These are phyloP conservation scores for Argyresthia albistria DNA, from an alignment of 2,888 invertebrate species.

Conservation along the genomic window DNA sequence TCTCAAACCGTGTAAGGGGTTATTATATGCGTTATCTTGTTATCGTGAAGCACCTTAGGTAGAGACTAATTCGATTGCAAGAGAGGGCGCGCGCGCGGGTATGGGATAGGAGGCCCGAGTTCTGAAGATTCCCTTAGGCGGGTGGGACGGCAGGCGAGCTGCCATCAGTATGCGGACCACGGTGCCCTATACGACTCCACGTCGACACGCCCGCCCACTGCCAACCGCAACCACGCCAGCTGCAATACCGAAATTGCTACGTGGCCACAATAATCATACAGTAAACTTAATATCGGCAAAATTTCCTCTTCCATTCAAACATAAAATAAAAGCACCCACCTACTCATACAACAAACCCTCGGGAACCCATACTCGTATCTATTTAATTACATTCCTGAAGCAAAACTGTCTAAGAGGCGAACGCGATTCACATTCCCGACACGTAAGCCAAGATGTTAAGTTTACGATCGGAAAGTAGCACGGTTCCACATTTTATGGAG, in stretches of 20 bases:
- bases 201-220: slow-evolving; percentile 28
- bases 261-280: slow-evolving; percentile 23
- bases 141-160: background rate
- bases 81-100: no score
- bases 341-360: background rate
- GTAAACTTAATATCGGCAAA: slow-evolving; percentile 9
- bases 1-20: no score
- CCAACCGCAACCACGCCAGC: slow-evolving; percentile 30
- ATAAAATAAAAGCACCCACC: background rate
- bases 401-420: slow-evolving; percentile 10
- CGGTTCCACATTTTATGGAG: slow-evolving; percentile 35
- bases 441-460: slow-evolving; percentile 38
- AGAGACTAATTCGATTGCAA: background rate
- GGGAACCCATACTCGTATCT: background rate
- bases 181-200: slow-evolving; percentile 21
- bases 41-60: background rate
- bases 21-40: no score
- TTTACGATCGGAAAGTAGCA: slow-evolving; percentile 37
- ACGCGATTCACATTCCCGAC: slow-evolving; percentile 26
- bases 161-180: slow-evolving; percentile 42
- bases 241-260: slow-evolving; percentile 64
- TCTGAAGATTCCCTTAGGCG: no score
- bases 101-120: no score
- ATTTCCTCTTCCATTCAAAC: slow-evolving; percentile 5
- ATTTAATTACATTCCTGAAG: slow-evolving; percentile 12